Percentiles rank a stretch among this genome's conserved stretches.
These are phyloP conservation scores for Cheilosia vernalis DNA, from an alignment of 2,888 invertebrate species.

Conservation along the genomic window DNA sequence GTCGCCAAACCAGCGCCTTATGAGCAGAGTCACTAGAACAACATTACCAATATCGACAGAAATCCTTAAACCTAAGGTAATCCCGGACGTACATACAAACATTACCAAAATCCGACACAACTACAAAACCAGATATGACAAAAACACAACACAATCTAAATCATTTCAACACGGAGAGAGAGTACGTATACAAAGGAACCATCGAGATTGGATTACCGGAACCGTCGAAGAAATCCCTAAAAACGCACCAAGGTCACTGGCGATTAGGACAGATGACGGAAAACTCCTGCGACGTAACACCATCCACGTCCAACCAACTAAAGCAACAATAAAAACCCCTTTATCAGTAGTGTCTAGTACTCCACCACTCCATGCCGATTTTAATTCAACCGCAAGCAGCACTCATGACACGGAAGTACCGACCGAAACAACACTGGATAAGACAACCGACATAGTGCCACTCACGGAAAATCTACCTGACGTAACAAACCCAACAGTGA, in stretches of 20 bases:
- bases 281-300: conserved; percentile 60
- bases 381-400: not conserved
- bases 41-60: conserved; percentile 20
- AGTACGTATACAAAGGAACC: conserved; percentile 41
- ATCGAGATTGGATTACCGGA: conserved; percentile 24
- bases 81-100: conserved; percentile 54
- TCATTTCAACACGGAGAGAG: conserved; percentile 40
- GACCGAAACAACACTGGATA: not conserved
- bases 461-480: not conserved
- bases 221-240: conserved; percentile 38
- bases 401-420: not conserved
- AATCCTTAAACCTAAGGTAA: conserved; percentile 39
- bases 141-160: conserved; percentile 33
- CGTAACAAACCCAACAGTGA: not conserved
- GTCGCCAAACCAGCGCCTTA: conserved; percentile 59
- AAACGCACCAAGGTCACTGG: conserved; percentile 47
- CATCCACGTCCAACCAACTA: conserved; percentile 59
- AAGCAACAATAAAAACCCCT: conserved; percentile 32
- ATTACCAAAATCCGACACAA: conserved; percentile 57
- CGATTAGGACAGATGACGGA: conserved; percentile 50
- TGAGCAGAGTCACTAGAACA: conserved; percentile 60
- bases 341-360: not conserved
- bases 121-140: conserved; percentile 55
- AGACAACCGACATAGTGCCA: not conserved
- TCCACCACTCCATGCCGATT: conserved; percentile 4